phyloP scores from a whole-genome alignment of 2,888 invertebrate species.

The Drosophila robusta region DNA sequence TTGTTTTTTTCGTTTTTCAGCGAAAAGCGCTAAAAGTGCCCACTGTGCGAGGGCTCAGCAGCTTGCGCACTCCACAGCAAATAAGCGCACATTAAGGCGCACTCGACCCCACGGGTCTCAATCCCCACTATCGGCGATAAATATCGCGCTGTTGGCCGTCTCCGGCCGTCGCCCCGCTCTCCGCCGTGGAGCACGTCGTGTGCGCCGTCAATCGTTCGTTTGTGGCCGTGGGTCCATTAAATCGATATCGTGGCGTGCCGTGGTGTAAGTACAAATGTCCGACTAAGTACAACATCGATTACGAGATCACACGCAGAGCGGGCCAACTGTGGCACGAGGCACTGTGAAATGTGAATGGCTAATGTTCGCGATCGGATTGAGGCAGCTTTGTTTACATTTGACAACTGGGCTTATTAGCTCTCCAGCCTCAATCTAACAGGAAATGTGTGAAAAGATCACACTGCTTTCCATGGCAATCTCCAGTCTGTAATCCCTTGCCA shows the following conservation, averaged over 20 bases:
- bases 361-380: constrained; percentile 1
- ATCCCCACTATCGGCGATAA: constrained; percentile 62
- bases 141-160: constrained; percentile 59
- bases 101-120: constrained; percentile 47
- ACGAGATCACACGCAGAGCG: constrained; percentile 81
- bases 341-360: constrained; percentile 11
- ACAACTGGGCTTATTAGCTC: constrained; percentile 26
- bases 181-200: neutral
- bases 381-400: constrained; percentile 26
- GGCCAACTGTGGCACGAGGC: constrained; percentile 51
- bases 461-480: constrained; percentile 5
- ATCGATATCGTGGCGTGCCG: constrained; percentile 79
- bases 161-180: neutral
- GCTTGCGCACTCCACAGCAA: constrained; percentile 20
- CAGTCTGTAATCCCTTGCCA: constrained; percentile 49
- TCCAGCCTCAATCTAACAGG: neutral
- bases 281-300: constrained; percentile 80
- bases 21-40: neutral
- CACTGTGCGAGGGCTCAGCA: constrained; percentile 15
- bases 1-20: neutral
- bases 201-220: constrained; percentile 63
- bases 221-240: constrained; percentile 73
- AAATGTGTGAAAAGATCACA: constrained; percentile 28
- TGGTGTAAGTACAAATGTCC: constrained; percentile 74
- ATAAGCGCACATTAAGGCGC: constrained; percentile 13